Conservation (phyloP, 1,140 invertebrate genomes). For the Conopomorpha cramerella region DNA sequence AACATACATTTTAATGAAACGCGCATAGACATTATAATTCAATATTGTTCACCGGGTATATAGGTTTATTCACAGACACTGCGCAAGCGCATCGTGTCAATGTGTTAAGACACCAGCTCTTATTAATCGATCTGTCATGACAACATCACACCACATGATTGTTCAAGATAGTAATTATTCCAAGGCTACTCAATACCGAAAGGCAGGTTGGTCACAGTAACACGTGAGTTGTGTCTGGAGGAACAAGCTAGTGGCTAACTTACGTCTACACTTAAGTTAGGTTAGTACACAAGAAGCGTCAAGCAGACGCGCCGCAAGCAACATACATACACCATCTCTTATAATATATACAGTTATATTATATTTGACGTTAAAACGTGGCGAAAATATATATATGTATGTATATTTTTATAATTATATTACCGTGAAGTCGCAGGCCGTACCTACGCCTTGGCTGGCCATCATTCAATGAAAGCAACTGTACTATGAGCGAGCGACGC, state of each 20-base stretch:
- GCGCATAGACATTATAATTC: no score
- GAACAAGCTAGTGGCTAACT: neutral
- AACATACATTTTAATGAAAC: no score
- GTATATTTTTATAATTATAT: conserved; percentile 39
- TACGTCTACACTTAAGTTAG: neutral
- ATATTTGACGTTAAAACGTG: conserved; percentile 20
- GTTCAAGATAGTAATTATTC: conserved; percentile 39
- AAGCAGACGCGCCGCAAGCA: conserved; percentile 27
- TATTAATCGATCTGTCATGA: conserved; percentile 41
- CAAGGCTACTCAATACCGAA: conserved; percentile 45
- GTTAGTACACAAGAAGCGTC: conserved; percentile 36
- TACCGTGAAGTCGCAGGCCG: conserved; percentile 12
- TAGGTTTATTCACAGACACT: no score
- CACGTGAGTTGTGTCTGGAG: neutral
- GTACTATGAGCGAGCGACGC: no score
- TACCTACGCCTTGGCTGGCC: no score
- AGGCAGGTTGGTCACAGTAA: conserved; percentile 3
- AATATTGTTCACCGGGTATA: no score
- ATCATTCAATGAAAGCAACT: no score
- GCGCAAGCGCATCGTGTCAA: no score
- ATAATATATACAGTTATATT: conserved; percentile 44
- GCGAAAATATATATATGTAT: conserved; percentile 27
- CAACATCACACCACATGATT: conserved; percentile 53
- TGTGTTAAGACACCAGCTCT: no score
- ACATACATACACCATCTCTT: conserved; percentile 29